phyloP scores from a whole-genome alignment of 2,888 invertebrate species.

The Oxystoma pomonae region DNA sequence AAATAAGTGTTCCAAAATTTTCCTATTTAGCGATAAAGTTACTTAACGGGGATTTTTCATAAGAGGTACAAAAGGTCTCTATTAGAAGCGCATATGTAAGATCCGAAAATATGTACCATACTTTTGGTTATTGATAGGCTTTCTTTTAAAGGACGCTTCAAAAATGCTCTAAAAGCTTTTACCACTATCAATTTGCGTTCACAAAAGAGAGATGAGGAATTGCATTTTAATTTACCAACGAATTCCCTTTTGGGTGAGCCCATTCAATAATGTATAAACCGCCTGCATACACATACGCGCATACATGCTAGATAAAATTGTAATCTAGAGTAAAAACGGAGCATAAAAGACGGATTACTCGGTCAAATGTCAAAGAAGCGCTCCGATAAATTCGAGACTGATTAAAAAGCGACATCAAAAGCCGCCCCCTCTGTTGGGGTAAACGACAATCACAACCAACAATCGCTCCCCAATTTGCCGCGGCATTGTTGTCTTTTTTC shows the following conservation, averaged over 20 bases:
- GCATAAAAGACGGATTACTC: slow-evolving; percentile 48
- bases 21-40: too few species aligned
- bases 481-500: slow-evolving; percentile 47
- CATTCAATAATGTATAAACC: neutral
- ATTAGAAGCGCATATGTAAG: too few species aligned
- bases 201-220: neutral
- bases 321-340: slow-evolving; percentile 31
- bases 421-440: slow-evolving; percentile 41
- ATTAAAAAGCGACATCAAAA: slow-evolving; percentile 50
- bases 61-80: too few species aligned
- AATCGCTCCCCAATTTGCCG: slow-evolving; percentile 48
- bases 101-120: too few species aligned
- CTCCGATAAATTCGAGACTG: slow-evolving; percentile 45
- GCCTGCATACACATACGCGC: neutral
- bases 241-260: neutral
- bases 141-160: too few species aligned
- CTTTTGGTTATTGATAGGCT: too few species aligned
- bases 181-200: neutral
- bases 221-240: neutral
- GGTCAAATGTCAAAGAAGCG: slow-evolving; percentile 50
- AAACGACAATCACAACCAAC: slow-evolving; percentile 49
- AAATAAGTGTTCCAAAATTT: too few species aligned
- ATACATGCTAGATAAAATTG: slow-evolving; percentile 30
- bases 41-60: too few species aligned
- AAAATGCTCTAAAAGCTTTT: neutral